These are phyloP conservation scores for Anhinga rufa DNA, from an alignment of 2,113 vertebrate species.

Conservation along the genomic window DNA sequence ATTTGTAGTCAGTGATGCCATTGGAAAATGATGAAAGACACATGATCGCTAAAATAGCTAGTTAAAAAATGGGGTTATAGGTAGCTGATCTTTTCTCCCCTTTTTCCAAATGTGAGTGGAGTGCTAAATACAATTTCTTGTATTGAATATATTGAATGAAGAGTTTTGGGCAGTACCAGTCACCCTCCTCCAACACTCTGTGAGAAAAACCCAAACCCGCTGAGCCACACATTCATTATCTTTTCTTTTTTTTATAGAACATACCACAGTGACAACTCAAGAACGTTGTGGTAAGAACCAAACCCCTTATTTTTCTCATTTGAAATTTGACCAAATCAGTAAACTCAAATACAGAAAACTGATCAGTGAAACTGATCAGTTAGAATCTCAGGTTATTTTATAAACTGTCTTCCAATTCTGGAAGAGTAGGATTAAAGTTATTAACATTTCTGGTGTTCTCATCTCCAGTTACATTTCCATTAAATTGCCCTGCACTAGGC, in stretches of 20 bases:
- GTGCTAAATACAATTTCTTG: not conserved
- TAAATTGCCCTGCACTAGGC: not conserved
- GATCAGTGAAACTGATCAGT: not conserved
- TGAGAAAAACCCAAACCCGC: not conserved
- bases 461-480: not conserved
- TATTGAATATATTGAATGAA: not conserved
- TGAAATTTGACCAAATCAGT: not conserved
- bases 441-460: not conserved
- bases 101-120: not conserved
- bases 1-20: not conserved
- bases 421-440: not conserved
- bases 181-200: not conserved
- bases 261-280: not conserved
- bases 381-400: not conserved
- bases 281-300: constrained; percentile 20
- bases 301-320: not conserved
- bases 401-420: not conserved
- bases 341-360: not conserved
- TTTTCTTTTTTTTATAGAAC: not conserved
- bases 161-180: not conserved
- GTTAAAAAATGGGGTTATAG: not conserved
- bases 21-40: not conserved
- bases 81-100: not conserved
- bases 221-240: not conserved
- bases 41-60: not conserved